phyloP scores from a whole-genome alignment of 2,888 invertebrate species.

The Apamea epomidion region DNA sequence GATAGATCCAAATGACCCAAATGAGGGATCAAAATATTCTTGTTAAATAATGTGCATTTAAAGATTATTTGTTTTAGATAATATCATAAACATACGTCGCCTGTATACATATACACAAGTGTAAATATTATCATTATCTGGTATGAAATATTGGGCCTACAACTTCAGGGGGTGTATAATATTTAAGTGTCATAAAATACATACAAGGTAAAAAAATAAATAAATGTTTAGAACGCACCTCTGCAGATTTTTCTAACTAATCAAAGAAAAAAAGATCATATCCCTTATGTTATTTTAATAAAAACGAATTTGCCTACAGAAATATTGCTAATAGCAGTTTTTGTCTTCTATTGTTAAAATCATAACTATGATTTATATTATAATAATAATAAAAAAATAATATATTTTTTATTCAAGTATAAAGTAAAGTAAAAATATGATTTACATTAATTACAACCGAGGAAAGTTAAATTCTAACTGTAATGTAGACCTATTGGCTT shows the following conservation, averaged over 20 bases:
- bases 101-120: background rate
- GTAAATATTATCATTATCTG: background rate
- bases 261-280: background rate
- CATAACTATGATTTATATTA: background rate
- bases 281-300: background rate
- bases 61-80: background rate
- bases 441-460: too few relatives aligned
- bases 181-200: background rate
- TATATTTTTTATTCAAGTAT: too few relatives aligned
- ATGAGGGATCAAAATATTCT: background rate
- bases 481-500: too few relatives aligned
- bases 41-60: background rate
- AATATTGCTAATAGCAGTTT: background rate
- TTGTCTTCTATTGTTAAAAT: background rate
- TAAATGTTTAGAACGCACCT: background rate
- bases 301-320: background rate
- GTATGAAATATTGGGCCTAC: background rate
- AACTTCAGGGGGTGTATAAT: background rate
- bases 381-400: too few relatives aligned
- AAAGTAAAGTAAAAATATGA: too few relatives aligned
- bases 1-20: background rate
- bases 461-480: too few relatives aligned
- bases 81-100: background rate
- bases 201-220: background rate
- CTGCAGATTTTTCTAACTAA: background rate